phyloP scores from a whole-genome alignment of 2,797 vertebrate genomes.

The Poliocrania exsul region DNA sequence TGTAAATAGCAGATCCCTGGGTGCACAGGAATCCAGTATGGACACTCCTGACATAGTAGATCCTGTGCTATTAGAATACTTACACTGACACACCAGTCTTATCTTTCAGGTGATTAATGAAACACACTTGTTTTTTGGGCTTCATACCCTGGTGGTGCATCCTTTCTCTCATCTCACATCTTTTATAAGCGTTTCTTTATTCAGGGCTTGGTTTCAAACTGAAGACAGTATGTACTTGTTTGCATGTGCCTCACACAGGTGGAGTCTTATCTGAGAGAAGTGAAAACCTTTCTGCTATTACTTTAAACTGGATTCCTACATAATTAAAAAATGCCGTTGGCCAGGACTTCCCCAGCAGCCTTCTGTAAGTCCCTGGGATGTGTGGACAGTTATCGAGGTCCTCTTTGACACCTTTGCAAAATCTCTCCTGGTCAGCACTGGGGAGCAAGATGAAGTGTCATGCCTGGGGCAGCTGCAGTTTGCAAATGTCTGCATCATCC shows the following conservation, averaged over 20 bases:
- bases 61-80: not conserved
- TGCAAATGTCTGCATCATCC: not conserved
- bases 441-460: accelerated
- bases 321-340: not conserved
- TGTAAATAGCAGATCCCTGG: not conserved
- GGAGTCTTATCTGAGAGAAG: not conserved
- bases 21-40: accelerated
- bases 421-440: not conserved
- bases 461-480: not conserved
- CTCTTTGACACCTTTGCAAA: not conserved
- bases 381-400: not conserved
- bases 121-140: accelerated
- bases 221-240: not conserved
- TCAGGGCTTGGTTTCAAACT: not conserved
- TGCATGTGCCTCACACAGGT: not conserved
- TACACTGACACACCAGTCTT: not conserved
- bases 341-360: not conserved
- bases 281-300: not conserved
- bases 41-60: not conserved
- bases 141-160: not conserved
- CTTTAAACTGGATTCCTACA: not conserved
- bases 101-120: not conserved
- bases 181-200: not conserved
- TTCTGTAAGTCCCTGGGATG: not conserved
- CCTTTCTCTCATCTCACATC: not conserved